Evolutionary conservation across 2,113 vertebrate genomes (phyloP), one percentile per base, ranked within the genome.

Genomic region (Smithornis capensis): DNA sequence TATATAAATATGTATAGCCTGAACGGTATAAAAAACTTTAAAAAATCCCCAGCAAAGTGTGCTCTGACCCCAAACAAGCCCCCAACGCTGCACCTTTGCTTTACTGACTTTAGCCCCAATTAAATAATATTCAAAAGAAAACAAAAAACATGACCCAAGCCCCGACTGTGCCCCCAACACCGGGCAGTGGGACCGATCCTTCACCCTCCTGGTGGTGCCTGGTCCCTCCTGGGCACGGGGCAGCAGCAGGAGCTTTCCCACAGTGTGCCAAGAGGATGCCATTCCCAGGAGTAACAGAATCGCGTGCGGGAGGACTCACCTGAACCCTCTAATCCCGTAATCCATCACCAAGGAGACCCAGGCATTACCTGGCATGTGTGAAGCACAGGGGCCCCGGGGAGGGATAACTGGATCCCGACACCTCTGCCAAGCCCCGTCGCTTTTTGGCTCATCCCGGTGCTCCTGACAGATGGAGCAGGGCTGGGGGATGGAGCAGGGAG

Each of bases 281-380:
- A 1, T 4, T 67, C 82, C 53, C 1, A 2, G 45, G 33, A 52
- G 82, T 10, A 70, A 35, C 37, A 0, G 4, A 69, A 37, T 4
- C 7, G 5, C 4, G 4, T 28, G 62, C 81, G 18, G 64, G 28
- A 87, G 71, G 12, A 64, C 59, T 96, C 82, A 91, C 83, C 84
- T 90, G 94, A 94, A 50, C 50, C 42, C 28, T 38, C 38, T 96
- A 94, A 97, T 96, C 96, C 95, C 35, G 2, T 94, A 90, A 96
- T 94, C 96, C 45, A 2, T 96, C 90, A 22, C 95, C 94, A 95
- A 81, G 96, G 97, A 95, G 90, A 96, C 62, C 29, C 3, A 8
- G 12, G 74, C 73, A 12, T 12, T 47, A 49, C 87, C 91, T 56
- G 87, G 67, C 64, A 8, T 4, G 85, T 3, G 64, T 52, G 67